Percentiles rank a stretch among this genome's conserved stretches.
Conservation (phyloP, 2,113 vertebrate genomes). For the Oostethus manadensis region DNA sequence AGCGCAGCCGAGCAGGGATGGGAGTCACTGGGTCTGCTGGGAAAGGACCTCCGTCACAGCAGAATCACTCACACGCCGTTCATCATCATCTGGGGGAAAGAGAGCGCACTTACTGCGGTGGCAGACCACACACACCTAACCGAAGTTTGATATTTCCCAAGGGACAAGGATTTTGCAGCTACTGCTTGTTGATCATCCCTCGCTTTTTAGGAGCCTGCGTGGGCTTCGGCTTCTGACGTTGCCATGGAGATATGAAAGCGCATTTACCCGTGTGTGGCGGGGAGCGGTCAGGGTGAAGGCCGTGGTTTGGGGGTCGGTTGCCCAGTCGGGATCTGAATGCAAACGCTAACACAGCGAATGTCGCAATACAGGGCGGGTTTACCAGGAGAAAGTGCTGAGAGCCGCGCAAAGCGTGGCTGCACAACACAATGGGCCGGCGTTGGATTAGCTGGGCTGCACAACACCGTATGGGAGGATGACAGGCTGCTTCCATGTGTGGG, state of each 20-base stretch:
- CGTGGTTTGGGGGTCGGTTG: background rate
- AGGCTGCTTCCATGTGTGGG: slow-evolving; percentile 43
- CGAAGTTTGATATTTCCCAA: too few relatives aligned
- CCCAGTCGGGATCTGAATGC: slow-evolving; percentile 44
- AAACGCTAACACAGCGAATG: slow-evolving; percentile 69
- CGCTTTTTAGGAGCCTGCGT: too few relatives aligned
- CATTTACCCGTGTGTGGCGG: background rate
- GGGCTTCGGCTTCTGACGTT: too few relatives aligned
- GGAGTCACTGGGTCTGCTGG: slow-evolving; percentile 19
- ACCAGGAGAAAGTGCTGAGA: slow-evolving; percentile 65
- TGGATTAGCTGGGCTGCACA: slow-evolving; percentile 49
- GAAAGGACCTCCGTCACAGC: slow-evolving; percentile 13
- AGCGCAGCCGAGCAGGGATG: slow-evolving; percentile 10
- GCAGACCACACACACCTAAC: background rate
- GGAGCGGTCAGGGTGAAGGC: background rate
- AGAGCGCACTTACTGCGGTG: slow-evolving; percentile 1
- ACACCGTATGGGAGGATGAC: slow-evolving; percentile 47
- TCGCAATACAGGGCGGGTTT: slow-evolving; percentile 14
- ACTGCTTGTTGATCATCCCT: too few relatives aligned
- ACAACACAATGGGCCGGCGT: slow-evolving; percentile 40
- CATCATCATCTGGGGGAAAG: slow-evolving; percentile 24
- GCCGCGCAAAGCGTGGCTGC: slow-evolving; percentile 46
- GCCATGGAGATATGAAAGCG: background rate
- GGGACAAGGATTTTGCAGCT: too few relatives aligned
- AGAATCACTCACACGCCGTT: background rate